Evolutionary conservation across 2,888 invertebrate genomes (phyloP).

Genomic region (Pterostichus madidus): DNA sequence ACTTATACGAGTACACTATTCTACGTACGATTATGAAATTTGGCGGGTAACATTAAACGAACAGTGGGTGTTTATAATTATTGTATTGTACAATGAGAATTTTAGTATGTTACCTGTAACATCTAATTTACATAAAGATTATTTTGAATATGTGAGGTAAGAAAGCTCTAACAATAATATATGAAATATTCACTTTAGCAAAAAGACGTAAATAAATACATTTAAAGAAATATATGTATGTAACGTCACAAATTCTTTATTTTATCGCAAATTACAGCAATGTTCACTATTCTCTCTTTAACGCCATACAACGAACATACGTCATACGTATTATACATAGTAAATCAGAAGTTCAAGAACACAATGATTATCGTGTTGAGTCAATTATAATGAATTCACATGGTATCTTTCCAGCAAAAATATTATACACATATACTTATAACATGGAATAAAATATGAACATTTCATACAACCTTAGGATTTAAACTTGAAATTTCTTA

Average conservation of each 20-base stretch:
- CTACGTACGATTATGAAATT: too few relatives aligned
- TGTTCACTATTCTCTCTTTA: slow-evolving; percentile 52
- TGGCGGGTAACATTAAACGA: too few relatives aligned
- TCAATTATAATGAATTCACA: slow-evolving; percentile 45
- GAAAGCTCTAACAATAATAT: too few relatives aligned
- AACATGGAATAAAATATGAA: slow-evolving; percentile 55
- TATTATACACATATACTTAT: slow-evolving; percentile 49
- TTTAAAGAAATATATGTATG: too few relatives aligned
- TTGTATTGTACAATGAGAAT: too few relatives aligned
- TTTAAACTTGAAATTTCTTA: slow-evolving; percentile 1
- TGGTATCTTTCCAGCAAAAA: slow-evolving; percentile 52
- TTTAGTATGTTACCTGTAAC: too few relatives aligned
- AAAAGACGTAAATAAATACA: too few relatives aligned
- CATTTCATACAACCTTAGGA: slow-evolving; percentile 50
- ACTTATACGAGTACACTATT: too few relatives aligned
- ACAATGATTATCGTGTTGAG: slow-evolving; percentile 38
- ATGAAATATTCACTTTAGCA: too few relatives aligned
- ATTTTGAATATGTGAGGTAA: too few relatives aligned
- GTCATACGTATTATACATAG: slow-evolving; percentile 60
- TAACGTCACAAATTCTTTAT: slow-evolving; percentile 55
- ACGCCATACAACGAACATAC: slow-evolving; percentile 56
- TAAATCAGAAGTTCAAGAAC: slow-evolving; percentile 44
- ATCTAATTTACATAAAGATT: too few relatives aligned
- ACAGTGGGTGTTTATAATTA: too few relatives aligned
- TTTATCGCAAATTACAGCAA: slow-evolving; percentile 57